Percentiles rank a stretch among this genome's conserved stretches.
Conservation (phyloP, 30 jellyfish, hydroid and myxozoan species). For the Cassiopea xamachana region DNA sequence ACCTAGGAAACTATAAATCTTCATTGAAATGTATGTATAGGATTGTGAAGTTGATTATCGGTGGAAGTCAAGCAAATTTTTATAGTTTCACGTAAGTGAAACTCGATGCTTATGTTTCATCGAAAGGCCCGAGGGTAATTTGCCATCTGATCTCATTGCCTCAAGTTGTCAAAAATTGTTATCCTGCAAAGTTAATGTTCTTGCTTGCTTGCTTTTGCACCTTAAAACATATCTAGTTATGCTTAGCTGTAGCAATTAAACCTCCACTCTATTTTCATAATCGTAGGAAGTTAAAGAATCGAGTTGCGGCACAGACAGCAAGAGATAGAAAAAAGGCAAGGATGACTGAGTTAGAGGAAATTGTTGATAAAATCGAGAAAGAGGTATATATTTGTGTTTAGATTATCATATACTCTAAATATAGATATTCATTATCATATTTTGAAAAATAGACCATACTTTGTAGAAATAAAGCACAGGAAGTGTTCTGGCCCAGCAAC, state of each 20-base stretch:
- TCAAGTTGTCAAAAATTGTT: no score
- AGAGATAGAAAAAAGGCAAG: conserved; percentile 96
- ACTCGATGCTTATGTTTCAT: no score
- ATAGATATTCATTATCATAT: neutral
- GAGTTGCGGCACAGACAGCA: conserved; percentile 99
- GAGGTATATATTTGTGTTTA: conserved; percentile 61
- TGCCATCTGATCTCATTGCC: no score
- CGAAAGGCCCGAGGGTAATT: no score
- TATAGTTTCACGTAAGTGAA: no score
- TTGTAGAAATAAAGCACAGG: neutral
- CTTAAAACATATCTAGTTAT: neutral
- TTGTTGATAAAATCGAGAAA: conserved; percentile 76
- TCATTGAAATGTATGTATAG: no score
- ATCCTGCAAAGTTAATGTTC: no score
- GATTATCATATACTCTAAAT: no score
- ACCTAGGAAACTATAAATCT: no score
- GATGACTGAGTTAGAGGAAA: conserved; percentile 87
- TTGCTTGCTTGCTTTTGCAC: no score
- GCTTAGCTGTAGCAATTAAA: neutral
- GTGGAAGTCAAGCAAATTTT: no score
- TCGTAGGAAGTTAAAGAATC: conserved; percentile 85
- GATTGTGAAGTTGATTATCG: no score
- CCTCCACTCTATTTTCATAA: neutral
- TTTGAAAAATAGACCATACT: neutral
- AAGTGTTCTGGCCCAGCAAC: neutral